Percentiles rank a stretch among this genome's conserved stretches.
These are phyloP conservation scores for Acanthis flammea DNA, from an alignment of 2,797 vertebrate species.

Conservation along the genomic window DNA sequence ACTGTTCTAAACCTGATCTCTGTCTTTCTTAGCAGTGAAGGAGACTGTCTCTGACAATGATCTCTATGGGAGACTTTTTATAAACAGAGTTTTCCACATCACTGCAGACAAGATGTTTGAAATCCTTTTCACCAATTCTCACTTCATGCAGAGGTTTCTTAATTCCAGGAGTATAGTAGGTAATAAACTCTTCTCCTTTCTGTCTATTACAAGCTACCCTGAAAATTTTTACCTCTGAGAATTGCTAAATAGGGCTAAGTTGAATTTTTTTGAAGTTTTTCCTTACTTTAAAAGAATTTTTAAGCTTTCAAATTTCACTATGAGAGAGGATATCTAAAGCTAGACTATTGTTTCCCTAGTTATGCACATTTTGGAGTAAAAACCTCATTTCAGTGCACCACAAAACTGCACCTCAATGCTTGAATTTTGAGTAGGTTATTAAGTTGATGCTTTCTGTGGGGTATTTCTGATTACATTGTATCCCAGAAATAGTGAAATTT, in stretches of 20 bases:
- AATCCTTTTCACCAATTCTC: conserved; percentile 91
- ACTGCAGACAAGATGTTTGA: conserved; percentile 93
- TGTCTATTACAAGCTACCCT: not conserved
- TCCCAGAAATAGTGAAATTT: not conserved
- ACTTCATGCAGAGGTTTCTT: conserved; percentile 87
- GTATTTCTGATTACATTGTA: not conserved
- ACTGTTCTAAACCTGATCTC: not conserved
- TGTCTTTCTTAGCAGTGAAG: conserved; percentile 71
- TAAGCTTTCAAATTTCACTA: not conserved
- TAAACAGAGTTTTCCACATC: conserved; percentile 90
- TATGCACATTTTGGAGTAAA: not conserved
- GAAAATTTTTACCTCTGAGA: not conserved
- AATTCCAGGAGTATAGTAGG: conserved; percentile 87
- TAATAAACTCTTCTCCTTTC: conserved; percentile 59
- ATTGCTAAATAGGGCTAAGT: not conserved
- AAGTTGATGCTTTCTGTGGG: not conserved
- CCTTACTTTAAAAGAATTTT: not conserved
- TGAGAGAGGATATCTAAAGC: not conserved
- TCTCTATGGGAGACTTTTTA: conserved; percentile 84
- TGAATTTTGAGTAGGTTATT: not conserved
- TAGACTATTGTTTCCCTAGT: not conserved
- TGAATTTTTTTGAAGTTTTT: not conserved
- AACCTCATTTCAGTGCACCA: not conserved
- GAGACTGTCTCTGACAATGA: conserved; percentile 76
- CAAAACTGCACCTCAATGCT: not conserved